Evolutionary conservation across 1,140 invertebrate species (phyloP).

Genomic region (Macrobrachium nipponense): DNA sequence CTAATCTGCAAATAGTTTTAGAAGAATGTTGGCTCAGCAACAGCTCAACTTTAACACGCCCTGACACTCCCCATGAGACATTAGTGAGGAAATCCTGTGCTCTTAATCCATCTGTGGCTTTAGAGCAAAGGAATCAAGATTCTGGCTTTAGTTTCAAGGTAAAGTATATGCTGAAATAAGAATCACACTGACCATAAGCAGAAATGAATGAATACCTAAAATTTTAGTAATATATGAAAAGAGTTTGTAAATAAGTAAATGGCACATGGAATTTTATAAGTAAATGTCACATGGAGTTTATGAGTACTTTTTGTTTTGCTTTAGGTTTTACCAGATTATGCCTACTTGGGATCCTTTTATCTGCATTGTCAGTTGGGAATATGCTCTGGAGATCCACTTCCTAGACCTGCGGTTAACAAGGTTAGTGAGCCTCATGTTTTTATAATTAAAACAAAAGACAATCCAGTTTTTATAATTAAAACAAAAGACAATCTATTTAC

Average conservation of each 20-base stretch:
- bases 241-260: background rate
- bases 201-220: no score
- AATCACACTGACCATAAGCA: no score
- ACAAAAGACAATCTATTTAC: no score
- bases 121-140: constrained; percentile 31
- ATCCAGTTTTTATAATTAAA: no score
- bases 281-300: background rate
- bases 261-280: background rate
- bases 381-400: constrained; percentile 64
- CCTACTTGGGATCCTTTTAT: constrained; percentile 61
- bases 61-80: constrained; percentile 14
- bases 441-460: no score
- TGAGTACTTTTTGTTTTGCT: constrained; percentile 9
- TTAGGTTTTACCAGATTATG: constrained; percentile 65
- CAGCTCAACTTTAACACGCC: constrained; percentile 46
- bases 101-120: constrained; percentile 63
- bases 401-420: constrained; percentile 36
- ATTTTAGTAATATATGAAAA: no score
- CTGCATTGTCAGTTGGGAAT: constrained; percentile 66
- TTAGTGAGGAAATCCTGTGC: constrained; percentile 66
- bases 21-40: constrained; percentile 67
- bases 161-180: background rate
- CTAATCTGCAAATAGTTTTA: constrained; percentile 65
- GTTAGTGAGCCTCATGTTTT: background rate
- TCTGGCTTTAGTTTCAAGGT: constrained; percentile 55